Percentiles rank a stretch among this genome's conserved stretches.
These are phyloP conservation scores for Clistopyga incitator DNA, from an alignment of 2,888 invertebrate genomes.

Conservation along the genomic window DNA sequence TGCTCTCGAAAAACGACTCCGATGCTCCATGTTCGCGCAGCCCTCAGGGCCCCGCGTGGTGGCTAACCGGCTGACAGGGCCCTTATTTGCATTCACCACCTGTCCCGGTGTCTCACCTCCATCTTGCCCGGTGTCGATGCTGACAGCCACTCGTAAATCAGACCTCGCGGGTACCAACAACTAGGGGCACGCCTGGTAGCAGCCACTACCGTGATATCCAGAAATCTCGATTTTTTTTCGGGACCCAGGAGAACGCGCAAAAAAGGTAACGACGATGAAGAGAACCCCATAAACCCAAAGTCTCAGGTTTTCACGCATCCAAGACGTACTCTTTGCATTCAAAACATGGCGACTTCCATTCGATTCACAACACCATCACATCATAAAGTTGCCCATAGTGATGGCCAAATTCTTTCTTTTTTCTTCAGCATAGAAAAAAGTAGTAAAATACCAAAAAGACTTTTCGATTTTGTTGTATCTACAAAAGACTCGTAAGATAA, in stretches of 20 bases:
- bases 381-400: neutral
- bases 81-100: constrained; percentile 76
- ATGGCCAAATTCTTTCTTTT: neutral
- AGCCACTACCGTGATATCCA: constrained; percentile 44
- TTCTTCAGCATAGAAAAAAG: too few relatives aligned
- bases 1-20: constrained; percentile 18
- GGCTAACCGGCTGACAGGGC: constrained; percentile 32
- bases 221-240: constrained; percentile 23
- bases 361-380: neutral
- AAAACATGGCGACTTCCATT: neutral
- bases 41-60: constrained; percentile 30
- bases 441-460: too few relatives aligned
- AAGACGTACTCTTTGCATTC: neutral
- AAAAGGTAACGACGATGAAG: constrained; percentile 4
- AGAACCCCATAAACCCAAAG: neutral
- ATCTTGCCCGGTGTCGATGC: constrained; percentile 62
- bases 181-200: constrained; percentile 10
- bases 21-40: constrained; percentile 36
- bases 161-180: constrained; percentile 32
- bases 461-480: too few relatives aligned
- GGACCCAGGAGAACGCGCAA: neutral
- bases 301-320: neutral
- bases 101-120: constrained; percentile 70
- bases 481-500: too few relatives aligned
- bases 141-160: constrained; percentile 71